A percentile compares a stretch with the other conserved stretches of the same genome.
Conservation (phyloP, 1,140 invertebrate genomes). For the Bombus haemorrhoidalis region DNA sequence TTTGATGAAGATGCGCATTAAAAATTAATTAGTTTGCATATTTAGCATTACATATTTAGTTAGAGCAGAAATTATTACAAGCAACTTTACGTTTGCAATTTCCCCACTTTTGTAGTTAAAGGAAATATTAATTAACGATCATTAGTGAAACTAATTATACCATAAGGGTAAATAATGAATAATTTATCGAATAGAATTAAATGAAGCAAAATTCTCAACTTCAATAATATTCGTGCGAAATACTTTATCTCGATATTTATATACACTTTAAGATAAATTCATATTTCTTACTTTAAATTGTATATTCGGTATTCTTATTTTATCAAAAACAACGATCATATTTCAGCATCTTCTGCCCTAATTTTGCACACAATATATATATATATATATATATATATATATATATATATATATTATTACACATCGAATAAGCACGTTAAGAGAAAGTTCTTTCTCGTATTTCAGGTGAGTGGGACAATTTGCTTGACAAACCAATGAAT, state of each 20-base stretch:
- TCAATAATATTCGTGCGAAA: background rate
- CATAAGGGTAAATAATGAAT: background rate
- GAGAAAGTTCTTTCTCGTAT: constrained; percentile 17
- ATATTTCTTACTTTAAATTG: background rate
- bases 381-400: background rate
- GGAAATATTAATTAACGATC: background rate
- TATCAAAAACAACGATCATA: background rate
- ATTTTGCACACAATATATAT: background rate
- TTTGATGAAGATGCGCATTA: background rate
- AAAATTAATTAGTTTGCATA: constrained; percentile 1
- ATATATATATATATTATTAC: background rate
- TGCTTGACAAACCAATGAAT: constrained; percentile 32
- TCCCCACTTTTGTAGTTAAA: background rate
- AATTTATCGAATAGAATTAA: background rate
- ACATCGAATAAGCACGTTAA: background rate
- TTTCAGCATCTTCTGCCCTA: background rate
- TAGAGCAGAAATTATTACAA: background rate
- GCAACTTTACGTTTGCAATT: background rate
- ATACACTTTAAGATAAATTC: background rate
- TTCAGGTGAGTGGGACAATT: constrained; percentile 53
- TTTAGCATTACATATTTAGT: background rate
- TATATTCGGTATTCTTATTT: background rate
- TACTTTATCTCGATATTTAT: background rate
- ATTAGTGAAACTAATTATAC: background rate
- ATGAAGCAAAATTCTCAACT: too few species aligned